Evolutionary conservation across 2,797 vertebrate species (phyloP), one percentile per base, ranked within the genome.

Genomic region (Euthynnus affinis): DNA sequence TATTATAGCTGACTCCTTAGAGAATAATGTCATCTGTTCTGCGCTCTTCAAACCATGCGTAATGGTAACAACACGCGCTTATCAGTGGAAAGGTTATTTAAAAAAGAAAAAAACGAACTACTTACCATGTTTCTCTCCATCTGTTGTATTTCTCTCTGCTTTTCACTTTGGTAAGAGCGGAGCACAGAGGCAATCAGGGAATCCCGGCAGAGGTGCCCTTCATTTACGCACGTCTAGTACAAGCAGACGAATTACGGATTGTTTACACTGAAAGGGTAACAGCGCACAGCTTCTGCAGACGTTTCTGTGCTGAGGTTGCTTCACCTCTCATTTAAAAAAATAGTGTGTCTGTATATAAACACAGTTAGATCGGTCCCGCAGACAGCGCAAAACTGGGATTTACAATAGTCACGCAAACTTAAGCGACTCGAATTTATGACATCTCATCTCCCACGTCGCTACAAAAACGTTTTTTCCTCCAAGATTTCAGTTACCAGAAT

Each of bases 181-280:
- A 59, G 48, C n/a, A 51, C 5, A 78, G 23, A 63, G 66, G 46
- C 73, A 71, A 61, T 12, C 71, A 23, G 32, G 58, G 71, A 63
- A 82, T 76, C 74, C 83, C 59, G 14, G 62, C 79, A 46, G 71
- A 66, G 3, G 37, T 17, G 71, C 78, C 79, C 76, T 61, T 67
- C 75, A 12, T 86, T 88, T 90, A 91, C 86, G 84, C 89, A 63
- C 88, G 73, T 89, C 89, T 83, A 71, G 37, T 9, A 12, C 49
- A 60, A 77, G 71, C 55, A 61, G 22, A 68, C 12, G 46, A 32
- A 32, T 66, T 1, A 22, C 44, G 32, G 56, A 60, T 13, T 58
- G 52, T 59, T 57, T 61, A 29, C 62, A 62, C 0, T 76, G 7
- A 80, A 40, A 55, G 44, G 13, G 27, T 6, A 27, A 5, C 65